phyloP scores from a whole-genome alignment of 2,888 invertebrate genomes.

The Dolichopus griseipennis region DNA sequence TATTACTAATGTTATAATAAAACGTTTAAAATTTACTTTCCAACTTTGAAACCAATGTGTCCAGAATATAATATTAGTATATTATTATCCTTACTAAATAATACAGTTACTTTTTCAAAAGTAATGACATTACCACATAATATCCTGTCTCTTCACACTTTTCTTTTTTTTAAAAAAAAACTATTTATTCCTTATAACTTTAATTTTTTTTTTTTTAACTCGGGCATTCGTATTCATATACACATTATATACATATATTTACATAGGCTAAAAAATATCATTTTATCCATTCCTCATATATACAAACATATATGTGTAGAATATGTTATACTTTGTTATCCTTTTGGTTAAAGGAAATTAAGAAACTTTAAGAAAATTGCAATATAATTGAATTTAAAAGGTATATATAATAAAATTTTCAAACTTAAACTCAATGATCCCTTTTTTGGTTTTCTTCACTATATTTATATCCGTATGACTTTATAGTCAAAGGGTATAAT shows the following conservation, averaged over 20 bases:
- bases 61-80: not conserved
- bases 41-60: not conserved
- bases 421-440: not conserved
- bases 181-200: not conserved
- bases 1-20: not conserved
- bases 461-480: too few species aligned
- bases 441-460: not conserved
- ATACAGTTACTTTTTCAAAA: not conserved
- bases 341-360: not conserved
- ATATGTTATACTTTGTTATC: not conserved
- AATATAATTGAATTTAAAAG: constrained; percentile 1
- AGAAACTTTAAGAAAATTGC: not conserved
- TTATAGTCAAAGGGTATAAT: too few species aligned
- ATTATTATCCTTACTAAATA: not conserved
- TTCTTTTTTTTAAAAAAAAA: not conserved
- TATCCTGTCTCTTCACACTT: not conserved
- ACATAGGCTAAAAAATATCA: not conserved
- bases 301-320: not conserved
- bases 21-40: not conserved
- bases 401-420: not conserved
- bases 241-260: too few species aligned
- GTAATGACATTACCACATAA: not conserved
- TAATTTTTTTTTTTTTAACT: too few species aligned
- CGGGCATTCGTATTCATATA: too few species aligned
- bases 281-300: not conserved